Conservation (phyloP, 2,888 invertebrate species). For the Arrhopalites spinosus region DNA sequence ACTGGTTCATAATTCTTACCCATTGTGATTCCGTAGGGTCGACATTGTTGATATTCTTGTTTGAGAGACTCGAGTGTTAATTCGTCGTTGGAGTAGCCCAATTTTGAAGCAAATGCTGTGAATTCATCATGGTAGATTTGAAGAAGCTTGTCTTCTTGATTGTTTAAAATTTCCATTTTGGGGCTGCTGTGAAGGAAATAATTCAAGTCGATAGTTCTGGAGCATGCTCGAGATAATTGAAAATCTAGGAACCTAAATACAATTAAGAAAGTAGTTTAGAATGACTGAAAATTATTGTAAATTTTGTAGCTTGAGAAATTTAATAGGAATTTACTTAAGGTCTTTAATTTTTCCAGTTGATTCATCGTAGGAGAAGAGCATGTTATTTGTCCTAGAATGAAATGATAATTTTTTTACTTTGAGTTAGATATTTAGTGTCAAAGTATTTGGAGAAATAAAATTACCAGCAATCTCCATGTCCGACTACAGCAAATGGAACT, state of each 20-base stretch:
- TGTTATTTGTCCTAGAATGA: constrained; percentile 46
- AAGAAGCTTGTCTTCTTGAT: constrained; percentile 43
- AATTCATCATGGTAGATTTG: constrained; percentile 51
- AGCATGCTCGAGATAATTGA: constrained; percentile 46
- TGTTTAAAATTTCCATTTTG: constrained; percentile 34
- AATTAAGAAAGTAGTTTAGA: too few species aligned
- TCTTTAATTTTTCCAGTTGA: constrained; percentile 17
- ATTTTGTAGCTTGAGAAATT: background rate
- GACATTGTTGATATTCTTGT: constrained; percentile 41
- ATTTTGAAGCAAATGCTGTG: constrained; percentile 30
- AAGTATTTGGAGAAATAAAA: too few species aligned
- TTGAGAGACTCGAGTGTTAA: constrained; percentile 43
- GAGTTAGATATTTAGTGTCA: too few species aligned
- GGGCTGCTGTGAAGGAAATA: constrained; percentile 53
- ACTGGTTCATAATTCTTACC: too few species aligned
- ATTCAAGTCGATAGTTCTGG: constrained; percentile 48
- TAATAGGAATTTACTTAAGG: constrained; percentile 21
- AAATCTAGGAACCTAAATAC: constrained; percentile 53
- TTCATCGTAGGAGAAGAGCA: constrained; percentile 49
- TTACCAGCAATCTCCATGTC: constrained; percentile 48
- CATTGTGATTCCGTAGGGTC: constrained; percentile 45
- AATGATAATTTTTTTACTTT: too few species aligned
- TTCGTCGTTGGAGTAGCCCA: constrained; percentile 42
- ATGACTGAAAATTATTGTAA: too few species aligned
- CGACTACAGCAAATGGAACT: constrained; percentile 18